These are phyloP conservation scores for Platyrinchus mystaceus DNA, from an alignment of 2,797 vertebrate genomes.

Conservation along the genomic window DNA sequence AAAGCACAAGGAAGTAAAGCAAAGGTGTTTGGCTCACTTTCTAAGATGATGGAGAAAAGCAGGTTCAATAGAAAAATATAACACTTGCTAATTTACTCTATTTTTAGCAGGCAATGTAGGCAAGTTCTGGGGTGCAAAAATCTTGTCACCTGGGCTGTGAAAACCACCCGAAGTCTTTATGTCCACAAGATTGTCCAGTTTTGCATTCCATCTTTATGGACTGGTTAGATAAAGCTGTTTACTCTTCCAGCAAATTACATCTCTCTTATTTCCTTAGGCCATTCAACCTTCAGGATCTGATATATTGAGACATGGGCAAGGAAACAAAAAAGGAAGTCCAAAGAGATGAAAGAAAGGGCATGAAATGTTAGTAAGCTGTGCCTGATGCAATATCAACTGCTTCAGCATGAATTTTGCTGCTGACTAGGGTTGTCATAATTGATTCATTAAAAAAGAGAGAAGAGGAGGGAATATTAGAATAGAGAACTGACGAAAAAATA, in stretches of 20 bases:
- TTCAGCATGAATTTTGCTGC: not conserved
- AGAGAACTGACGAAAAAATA: not conserved
- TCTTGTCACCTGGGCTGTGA: not conserved
- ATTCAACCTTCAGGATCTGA: not conserved
- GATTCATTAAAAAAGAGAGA: not conserved
- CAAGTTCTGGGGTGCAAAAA: not conserved
- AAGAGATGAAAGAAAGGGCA: not conserved
- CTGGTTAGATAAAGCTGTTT: not conserved
- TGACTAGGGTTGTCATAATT: not conserved
- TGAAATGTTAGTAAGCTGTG: not conserved
- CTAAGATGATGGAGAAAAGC: not conserved
- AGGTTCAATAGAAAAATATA: not conserved
- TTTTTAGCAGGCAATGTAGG: too few species aligned
- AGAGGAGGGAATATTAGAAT: not conserved
- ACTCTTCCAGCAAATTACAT: not conserved
- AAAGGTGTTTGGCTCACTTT: not conserved
- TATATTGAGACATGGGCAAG: not conserved
- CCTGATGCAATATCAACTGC: not conserved
- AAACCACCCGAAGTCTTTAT: not conserved
- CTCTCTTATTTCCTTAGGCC: not conserved
- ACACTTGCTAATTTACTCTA: too few species aligned
- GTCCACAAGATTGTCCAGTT: not conserved
- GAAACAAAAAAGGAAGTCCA: not conserved
- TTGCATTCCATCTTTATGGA: not conserved
- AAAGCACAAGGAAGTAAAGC: not conserved